phyloP scores from a whole-genome alignment of 2,113 vertebrate genomes.

The Neofelis nebulosa region DNA sequence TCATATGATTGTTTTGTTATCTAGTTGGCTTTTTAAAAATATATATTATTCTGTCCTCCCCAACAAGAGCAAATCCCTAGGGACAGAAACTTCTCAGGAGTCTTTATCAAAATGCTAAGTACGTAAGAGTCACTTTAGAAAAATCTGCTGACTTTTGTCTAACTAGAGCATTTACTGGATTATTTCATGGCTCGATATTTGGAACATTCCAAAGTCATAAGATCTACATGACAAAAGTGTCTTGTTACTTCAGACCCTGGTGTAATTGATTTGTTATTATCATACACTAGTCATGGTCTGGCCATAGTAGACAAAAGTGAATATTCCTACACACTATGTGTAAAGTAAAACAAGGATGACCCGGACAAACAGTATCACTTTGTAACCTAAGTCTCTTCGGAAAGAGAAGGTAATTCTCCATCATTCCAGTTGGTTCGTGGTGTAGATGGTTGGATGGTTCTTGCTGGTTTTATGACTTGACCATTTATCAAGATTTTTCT shows the following conservation, averaged over 20 bases:
- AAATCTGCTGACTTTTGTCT: constrained; percentile 21
- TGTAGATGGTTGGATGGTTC: background rate
- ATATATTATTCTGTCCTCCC: background rate
- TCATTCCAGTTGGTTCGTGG: background rate
- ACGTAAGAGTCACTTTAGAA: constrained; percentile 25
- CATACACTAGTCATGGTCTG: background rate
- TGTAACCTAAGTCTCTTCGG: background rate
- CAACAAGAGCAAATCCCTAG: background rate
- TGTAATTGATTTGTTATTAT: background rate
- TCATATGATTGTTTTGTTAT: background rate
- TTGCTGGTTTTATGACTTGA: background rate
- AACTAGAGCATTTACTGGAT: constrained; percentile 2
- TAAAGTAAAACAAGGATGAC: constrained; percentile 2
- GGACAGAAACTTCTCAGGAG: background rate
- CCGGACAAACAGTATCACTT: background rate
- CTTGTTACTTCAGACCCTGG: background rate
- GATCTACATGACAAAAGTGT: background rate
- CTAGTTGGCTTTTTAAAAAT: background rate
- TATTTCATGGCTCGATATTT: background rate
- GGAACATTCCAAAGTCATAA: constrained; percentile 29
- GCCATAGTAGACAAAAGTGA: background rate
- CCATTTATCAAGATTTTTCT: background rate
- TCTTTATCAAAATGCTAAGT: constrained; percentile 43
- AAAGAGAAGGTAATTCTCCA: background rate
- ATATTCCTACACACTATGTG: background rate